A percentile compares a stretch with the other conserved stretches of the same genome.
These are phyloP conservation scores for Peromyscus polionotus DNA, from an alignment of 2,113 vertebrate species.

Conservation along the genomic window DNA sequence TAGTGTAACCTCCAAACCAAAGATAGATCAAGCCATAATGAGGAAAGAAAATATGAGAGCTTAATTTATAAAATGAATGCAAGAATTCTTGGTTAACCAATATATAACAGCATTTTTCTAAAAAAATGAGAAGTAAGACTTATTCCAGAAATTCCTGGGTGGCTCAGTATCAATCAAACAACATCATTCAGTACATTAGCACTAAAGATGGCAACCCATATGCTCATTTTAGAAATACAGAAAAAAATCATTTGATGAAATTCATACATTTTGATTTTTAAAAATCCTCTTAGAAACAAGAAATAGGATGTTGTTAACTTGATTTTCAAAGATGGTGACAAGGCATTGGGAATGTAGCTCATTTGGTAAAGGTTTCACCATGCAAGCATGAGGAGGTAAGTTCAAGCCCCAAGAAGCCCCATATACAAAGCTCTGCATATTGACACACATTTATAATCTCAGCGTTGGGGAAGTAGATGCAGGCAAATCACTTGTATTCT, in stretches of 20 bases:
- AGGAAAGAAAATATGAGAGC: neutral
- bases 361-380: neutral
- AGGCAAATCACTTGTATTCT: neutral
- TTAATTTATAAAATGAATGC: slow-evolving; percentile 10
- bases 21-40: neutral
- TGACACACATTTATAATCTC: neutral
- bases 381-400: no score
- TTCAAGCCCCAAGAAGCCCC: neutral
- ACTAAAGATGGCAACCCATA: neutral
- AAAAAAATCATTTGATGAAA: slow-evolving; percentile 41
- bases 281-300: neutral
- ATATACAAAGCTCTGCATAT: neutral
- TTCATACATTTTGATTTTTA: slow-evolving; percentile 25
- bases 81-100: slow-evolving; percentile 32
- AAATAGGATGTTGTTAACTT: neutral
- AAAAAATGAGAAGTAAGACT: neutral
- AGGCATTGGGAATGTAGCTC: neutral
- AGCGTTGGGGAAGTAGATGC: neutral
- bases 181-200: slow-evolving; percentile 15
- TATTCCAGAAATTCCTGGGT: slow-evolving; percentile 51
- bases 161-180: slow-evolving; percentile 34
- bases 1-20: neutral
- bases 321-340: neutral
- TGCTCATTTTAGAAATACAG: neutral
- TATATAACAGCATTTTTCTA: slow-evolving; percentile 20